Conservation (phyloP, 2,888 invertebrate genomes). For the Stegophylla sp. region DNA sequence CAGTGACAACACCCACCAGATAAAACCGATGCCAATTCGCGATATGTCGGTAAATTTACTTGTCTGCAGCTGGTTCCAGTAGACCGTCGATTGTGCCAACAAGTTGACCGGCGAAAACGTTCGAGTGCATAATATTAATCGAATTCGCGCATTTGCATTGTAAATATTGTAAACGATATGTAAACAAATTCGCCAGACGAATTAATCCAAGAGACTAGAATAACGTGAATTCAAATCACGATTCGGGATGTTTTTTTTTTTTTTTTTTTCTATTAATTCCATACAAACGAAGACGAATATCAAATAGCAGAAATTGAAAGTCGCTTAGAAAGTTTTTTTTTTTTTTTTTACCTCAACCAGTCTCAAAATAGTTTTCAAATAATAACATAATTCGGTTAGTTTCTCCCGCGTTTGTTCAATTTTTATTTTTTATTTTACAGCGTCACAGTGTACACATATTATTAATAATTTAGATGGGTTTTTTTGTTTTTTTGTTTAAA, state of each 20-base stretch:
- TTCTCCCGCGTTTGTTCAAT: neutral
- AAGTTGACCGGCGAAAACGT: constrained; percentile 38
- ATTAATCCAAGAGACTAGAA: neutral
- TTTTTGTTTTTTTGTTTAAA: too few species aligned
- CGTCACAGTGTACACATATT: too few species aligned
- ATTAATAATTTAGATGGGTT: too few species aligned
- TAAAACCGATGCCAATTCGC: constrained; percentile 29
- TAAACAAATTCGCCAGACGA: neutral
- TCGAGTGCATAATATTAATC: neutral
- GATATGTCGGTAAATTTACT: constrained; percentile 1
- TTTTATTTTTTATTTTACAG: too few species aligned
- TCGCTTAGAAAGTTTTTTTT: constrained; percentile 16
- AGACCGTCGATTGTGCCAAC: constrained; percentile 5
- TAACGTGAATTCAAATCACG: neutral
- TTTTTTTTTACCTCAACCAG: neutral
- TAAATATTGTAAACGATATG: too few species aligned
- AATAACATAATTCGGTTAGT: neutral
- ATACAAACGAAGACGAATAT: neutral
- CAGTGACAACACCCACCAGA: constrained; percentile 34
- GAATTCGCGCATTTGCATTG: neutral
- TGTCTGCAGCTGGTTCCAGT: neutral
- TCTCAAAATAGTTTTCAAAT: constrained; percentile 3
- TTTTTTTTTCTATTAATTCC: neutral
- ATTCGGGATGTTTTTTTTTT: neutral
- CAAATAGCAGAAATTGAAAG: constrained; percentile 20